These are phyloP conservation scores for Cryptus viduatorius DNA, from an alignment of 2,888 invertebrate species.

Conservation along the genomic window DNA sequence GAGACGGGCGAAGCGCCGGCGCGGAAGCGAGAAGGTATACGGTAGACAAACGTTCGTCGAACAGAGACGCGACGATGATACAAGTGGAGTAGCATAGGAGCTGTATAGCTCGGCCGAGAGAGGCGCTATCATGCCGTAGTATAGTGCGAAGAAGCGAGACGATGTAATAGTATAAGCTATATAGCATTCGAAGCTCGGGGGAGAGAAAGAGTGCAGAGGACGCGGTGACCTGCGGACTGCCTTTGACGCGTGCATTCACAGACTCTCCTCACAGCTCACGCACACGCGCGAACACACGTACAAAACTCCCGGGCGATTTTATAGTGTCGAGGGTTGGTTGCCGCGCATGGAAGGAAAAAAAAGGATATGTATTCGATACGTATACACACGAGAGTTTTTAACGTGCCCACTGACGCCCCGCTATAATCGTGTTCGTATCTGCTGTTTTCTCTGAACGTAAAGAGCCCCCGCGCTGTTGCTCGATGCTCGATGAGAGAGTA, in stretches of 20 bases:
- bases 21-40: slow-evolving; percentile 68
- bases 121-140: slow-evolving; percentile 19
- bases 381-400: slow-evolving; percentile 2
- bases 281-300: slow-evolving; percentile 7
- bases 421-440: slow-evolving; percentile 32
- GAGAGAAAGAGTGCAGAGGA: slow-evolving; percentile 70
- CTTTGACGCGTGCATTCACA: slow-evolving; percentile 73
- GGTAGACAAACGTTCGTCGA: slow-evolving; percentile 61
- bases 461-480: slow-evolving; percentile 3
- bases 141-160: slow-evolving; percentile 15
- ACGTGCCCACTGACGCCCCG: slow-evolving; percentile 18
- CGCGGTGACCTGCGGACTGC: slow-evolving; percentile 75
- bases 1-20: slow-evolving; percentile 46
- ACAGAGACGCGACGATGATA: slow-evolving; percentile 42
- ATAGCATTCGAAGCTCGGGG: slow-evolving; percentile 7
- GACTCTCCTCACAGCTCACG: slow-evolving; percentile 53
- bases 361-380: slow-evolving; percentile 22
- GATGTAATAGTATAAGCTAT: background rate
- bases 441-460: slow-evolving; percentile 10
- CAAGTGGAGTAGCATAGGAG: slow-evolving; percentile 33
- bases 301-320: background rate
- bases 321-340: slow-evolving; percentile 18
- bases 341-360: slow-evolving; percentile 9
- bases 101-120: slow-evolving; percentile 4
- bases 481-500: slow-evolving; percentile 27